Conservation (phyloP, 2,113 vertebrate genomes). For the Varanus salvator region DNA sequence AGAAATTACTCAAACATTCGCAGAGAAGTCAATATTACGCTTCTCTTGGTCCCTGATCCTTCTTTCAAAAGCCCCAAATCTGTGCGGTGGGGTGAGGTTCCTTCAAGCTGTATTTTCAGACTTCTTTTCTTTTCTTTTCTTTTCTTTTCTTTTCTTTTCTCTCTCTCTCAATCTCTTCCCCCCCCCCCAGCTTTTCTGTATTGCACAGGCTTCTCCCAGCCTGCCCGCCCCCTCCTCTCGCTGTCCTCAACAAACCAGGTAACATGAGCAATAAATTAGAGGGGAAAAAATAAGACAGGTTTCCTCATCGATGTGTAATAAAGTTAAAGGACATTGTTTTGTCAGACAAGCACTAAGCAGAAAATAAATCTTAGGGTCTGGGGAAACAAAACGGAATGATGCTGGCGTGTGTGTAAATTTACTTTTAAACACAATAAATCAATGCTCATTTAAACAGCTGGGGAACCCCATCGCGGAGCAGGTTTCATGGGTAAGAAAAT, state of each 20-base stretch:
- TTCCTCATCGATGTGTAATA: conserved; percentile 73
- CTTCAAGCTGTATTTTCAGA: neutral
- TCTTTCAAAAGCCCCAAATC: neutral
- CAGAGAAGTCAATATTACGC: neutral
- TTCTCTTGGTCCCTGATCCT: neutral
- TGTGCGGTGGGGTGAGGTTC: neutral
- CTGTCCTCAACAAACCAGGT: conserved; percentile 36
- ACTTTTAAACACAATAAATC: conserved; percentile 84
- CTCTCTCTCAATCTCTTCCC: no score
- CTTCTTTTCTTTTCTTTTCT: neutral
- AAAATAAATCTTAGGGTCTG: conserved; percentile 78
- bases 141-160: neutral
- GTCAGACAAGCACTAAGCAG: conserved; percentile 78
- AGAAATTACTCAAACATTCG: neutral
- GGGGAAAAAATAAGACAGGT: conserved; percentile 67
- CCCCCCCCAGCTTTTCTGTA: no score
- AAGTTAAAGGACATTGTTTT: conserved; percentile 80
- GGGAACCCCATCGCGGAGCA: conserved; percentile 64
- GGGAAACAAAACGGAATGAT: conserved; percentile 74
- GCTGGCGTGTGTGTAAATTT: conserved; percentile 78
- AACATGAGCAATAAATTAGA: conserved; percentile 71
- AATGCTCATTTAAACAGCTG: conserved; percentile 81
- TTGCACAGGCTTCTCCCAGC: neutral
- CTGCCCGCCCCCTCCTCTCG: fast-evolving
- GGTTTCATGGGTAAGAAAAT: conserved; percentile 60